Evolutionary conservation across 2,888 invertebrate species (phyloP), one percentile per base, ranked within the genome.

Genomic region (Iphiclides podalirius): DNA sequence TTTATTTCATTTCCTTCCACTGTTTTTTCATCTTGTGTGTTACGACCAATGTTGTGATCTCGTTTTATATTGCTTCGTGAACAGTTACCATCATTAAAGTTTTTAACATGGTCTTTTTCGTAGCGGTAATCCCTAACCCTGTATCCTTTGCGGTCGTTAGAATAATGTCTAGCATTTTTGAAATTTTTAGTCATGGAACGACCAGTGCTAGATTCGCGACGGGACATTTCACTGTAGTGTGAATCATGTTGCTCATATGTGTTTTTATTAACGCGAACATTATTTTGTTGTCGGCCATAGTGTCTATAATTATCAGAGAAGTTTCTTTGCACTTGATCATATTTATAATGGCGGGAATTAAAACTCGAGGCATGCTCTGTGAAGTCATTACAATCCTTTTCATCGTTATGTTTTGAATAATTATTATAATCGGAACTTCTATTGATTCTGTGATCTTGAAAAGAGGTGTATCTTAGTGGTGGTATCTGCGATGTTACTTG

Each of bases 361-460:
- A 51, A 54, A 26, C 20, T 20, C 7, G 28, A 35, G 12, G 57
- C 58, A 12, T 63, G 66, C n/a, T 80, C 77, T 39, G 66, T 71
- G 52, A 68, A 68, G 50, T 70, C 61, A 1, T 55, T 54, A 38
- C 61, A 65, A 36, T 75, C 76, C 50, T 61, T 69, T 34, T 76
- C 76, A 44, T 73, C 68, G 12, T 65, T 59, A 3, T 60, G 47
- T 11, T 39, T 49, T 2, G 45, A 59, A 49, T 56, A 53, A 12
- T 57, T 58, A 17, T 79, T 76, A 49, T 66, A 66, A 1, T 82
- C 79, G 15, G 63, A 53, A 53, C 56, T 69, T 69, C 81, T 74
- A 52, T 75, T 70, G 11, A 78, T 55, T 58, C 82, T 77, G 6
- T 20, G 20, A 66, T 82, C 83, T 57, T 79, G 52, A 9, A 49